Conservation (phyloP, 2,113 vertebrate species). For the Amazona vittata region DNA sequence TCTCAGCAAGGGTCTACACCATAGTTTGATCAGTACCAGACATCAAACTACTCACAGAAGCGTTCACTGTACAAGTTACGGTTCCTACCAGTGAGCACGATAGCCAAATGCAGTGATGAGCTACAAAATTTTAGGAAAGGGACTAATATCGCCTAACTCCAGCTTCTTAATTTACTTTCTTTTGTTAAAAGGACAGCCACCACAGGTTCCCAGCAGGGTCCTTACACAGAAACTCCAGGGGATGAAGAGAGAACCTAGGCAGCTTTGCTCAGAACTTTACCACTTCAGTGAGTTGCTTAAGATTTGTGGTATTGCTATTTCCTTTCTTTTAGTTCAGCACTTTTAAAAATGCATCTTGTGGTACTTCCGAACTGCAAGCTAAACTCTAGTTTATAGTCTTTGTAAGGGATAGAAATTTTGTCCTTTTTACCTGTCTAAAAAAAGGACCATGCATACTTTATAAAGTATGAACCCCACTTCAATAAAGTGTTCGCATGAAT, state of each 20-base stretch:
- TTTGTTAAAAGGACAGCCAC: background rate
- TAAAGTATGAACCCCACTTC: background rate
- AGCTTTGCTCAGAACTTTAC: background rate
- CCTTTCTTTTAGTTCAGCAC: background rate
- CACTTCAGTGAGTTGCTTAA: background rate
- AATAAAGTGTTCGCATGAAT: background rate
- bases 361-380: background rate
- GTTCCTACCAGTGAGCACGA: background rate
- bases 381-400: background rate
- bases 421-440: background rate
- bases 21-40: background rate
- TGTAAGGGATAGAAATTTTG: background rate
- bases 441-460: background rate
- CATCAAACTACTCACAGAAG: background rate
- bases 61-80: background rate
- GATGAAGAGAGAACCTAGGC: background rate
- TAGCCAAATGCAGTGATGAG: background rate
- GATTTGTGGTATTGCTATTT: background rate
- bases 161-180: background rate
- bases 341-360: background rate
- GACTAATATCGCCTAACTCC: background rate
- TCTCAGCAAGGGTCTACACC: background rate
- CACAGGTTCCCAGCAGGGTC: background rate
- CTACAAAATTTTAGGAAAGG: background rate
- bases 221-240: background rate